Evolutionary conservation across 2,888 invertebrate genomes (phyloP).

Genomic region (Drepanosiphum platanoidis): DNA sequence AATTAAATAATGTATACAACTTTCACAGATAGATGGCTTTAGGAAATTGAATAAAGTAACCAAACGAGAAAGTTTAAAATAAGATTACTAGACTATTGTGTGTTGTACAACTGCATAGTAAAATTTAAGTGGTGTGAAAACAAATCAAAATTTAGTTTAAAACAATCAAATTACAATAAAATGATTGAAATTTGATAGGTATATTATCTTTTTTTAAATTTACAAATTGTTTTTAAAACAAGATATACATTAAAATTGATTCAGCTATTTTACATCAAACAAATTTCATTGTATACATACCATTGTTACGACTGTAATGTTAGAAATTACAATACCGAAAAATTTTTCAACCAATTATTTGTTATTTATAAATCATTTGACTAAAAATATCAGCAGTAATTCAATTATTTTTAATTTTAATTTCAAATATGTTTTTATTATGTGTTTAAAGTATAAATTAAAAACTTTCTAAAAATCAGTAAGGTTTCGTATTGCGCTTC

Average conservation of each 20-base stretch:
- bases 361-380: not conserved
- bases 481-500: constrained; percentile 1
- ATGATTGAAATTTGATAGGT: not conserved
- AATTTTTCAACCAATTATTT: not conserved
- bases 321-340: not conserved
- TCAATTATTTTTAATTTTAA: not conserved
- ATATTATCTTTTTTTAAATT: not conserved
- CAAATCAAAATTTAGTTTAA: not conserved
- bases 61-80: not conserved
- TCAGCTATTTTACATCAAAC: not conserved
- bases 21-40: not conserved
- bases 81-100: not conserved
- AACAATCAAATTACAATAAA: not conserved
- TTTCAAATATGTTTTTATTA: not conserved
- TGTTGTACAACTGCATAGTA: not conserved
- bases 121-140: not conserved
- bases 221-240: not conserved
- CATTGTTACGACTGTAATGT: not conserved
- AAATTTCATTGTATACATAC: not conserved
- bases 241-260: not conserved
- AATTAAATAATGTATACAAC: not conserved
- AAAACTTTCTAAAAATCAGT: constrained; percentile 8
- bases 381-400: not conserved
- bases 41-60: not conserved
- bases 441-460: not conserved